These are phyloP conservation scores for Psix sp. DNA, from an alignment of 1,140 invertebrate genomes.

Conservation along the genomic window DNA sequence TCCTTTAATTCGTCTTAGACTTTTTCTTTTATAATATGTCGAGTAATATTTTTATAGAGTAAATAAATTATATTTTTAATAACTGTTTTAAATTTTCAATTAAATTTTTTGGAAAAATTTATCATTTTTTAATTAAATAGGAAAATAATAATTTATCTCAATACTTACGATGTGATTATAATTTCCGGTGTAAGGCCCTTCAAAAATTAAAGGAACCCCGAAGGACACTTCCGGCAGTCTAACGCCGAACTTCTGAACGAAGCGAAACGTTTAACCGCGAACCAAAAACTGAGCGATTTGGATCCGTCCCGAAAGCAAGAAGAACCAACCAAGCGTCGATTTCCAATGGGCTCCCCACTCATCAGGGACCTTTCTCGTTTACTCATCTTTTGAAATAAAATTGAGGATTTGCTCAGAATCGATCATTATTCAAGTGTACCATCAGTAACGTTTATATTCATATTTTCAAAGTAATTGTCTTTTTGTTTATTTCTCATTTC, in stretches of 20 bases:
- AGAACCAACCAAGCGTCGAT: conserved; percentile 44
- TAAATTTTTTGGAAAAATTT: too few relatives aligned
- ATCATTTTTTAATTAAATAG: too few relatives aligned
- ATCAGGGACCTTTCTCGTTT: conserved; percentile 52
- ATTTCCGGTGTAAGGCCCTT: conserved; percentile 18
- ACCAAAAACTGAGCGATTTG: conserved; percentile 66
- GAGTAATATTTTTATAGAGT: too few relatives aligned
- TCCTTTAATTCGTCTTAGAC: too few relatives aligned
- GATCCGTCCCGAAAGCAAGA: conserved; percentile 51
- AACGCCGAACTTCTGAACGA: conserved; percentile 45
- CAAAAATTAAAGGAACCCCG: conserved; percentile 25
- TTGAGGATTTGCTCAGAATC: conserved; percentile 27
- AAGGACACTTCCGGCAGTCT: conserved; percentile 52
- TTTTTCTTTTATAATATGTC: too few relatives aligned
- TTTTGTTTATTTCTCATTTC: too few relatives aligned
- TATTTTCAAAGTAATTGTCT: too few relatives aligned
- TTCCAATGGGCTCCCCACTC: conserved; percentile 49
- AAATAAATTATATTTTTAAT: too few relatives aligned
- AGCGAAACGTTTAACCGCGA: conserved; percentile 61
- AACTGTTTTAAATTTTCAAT: too few relatives aligned
- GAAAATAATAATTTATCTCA: not conserved
- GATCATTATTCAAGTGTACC: conserved; percentile 15
- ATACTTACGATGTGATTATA: conserved; percentile 43
- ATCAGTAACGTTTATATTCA: too few relatives aligned
- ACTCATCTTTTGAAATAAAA: conserved; percentile 46